Evolutionary conservation across 2,888 invertebrate genomes (phyloP), one percentile per base, ranked within the genome.

Genomic region (Thumatha senex): DNA sequence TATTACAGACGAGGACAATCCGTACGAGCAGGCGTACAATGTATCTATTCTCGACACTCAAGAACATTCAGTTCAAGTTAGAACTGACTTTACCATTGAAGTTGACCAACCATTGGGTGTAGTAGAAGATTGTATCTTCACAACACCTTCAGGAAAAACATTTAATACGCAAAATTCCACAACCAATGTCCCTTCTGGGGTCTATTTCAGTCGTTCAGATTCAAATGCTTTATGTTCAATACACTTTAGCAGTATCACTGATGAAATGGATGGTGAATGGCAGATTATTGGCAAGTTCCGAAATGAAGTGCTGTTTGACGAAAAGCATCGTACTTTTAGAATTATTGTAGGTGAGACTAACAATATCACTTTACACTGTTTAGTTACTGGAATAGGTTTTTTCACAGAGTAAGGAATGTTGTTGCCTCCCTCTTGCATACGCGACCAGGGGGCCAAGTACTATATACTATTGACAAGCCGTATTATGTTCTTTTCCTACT

Each of bases 211-310:
- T 5, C 46, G 51, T 15, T 50, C 40, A 9, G 56, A 44, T n/a
- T 54, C 47, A 0, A 40, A 29, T 7, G 38, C 41, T 24, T 44
- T 46, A 4, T 78, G 76, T 43, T 51, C 48, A 11, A 46, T 74
- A 12, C 7, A 13, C 9, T 41, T 50, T 8, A 30, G 3, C 9
- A 73, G 77, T 24, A 55, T 79, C 7, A 63, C 63, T 29, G 49
- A 69, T 40, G 50, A 64, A 7, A 51, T 72, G 53, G 42, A 76
- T 0, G 81, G 81, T 2, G 51, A 69, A 40, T 81, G 80, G 80
- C 63, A 57, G 30, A 34, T 81, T 1, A 63, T 66, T 51, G 80
- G 75, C 12, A 80, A 78, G 54, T 81, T 81, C 52, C 73, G 62
- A 18, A 51, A 70, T 46, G 63, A 60, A 15, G 57, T 58, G 10